Evolutionary conservation across 2,888 invertebrate genomes (phyloP), one percentile per base, ranked within the genome.

Genomic region (Tribolium freemani): DNA sequence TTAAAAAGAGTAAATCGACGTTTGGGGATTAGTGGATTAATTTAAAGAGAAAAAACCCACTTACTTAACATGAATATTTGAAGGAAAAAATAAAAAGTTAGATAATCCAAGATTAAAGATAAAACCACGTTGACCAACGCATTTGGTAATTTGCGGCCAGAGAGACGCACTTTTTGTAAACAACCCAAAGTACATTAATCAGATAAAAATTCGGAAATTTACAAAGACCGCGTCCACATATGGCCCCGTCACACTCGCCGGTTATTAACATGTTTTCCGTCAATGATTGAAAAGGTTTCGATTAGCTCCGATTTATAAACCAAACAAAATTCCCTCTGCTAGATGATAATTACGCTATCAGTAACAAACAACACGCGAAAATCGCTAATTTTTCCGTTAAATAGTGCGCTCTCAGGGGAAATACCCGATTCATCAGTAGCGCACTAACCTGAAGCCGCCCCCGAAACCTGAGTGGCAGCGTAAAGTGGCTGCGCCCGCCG

Each of bases 401-500:
- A 20, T 51, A 63, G 50, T 51, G 51, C 20, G 20, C 26, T 26
- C 63, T 31, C 63, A 16, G 30, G 63, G 63, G 63, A 51, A 38
- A 38, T n/a, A 38, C 67, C 50, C 38, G 67, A 71, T 71, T 71
- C 60, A 46, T 67, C 48, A 44, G 53, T 38, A 56, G 63, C 56
- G 56, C 56, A 67, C 61, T 68, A 69, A 56, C 51, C 69, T 69
- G 57, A 66, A 54, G 54, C 76, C 76, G 76, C 77, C 77, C 77
- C 72, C 73, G 60, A 71, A 61, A 69, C 51, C 70, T 69, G 72
- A 75, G 70, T 70, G 74, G 71, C 73, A 74, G 74, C 74, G 71
- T 73, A 69, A 71, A 74, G 64, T 74, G 73, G 71, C 72, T 75
- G 76, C 76, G 76, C 74, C 76, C 76, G 76, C 74, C 76, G 75